Base-by-base conservation (phyloP, 2,797 vertebrate species). In the Columba guinea region DNA sequence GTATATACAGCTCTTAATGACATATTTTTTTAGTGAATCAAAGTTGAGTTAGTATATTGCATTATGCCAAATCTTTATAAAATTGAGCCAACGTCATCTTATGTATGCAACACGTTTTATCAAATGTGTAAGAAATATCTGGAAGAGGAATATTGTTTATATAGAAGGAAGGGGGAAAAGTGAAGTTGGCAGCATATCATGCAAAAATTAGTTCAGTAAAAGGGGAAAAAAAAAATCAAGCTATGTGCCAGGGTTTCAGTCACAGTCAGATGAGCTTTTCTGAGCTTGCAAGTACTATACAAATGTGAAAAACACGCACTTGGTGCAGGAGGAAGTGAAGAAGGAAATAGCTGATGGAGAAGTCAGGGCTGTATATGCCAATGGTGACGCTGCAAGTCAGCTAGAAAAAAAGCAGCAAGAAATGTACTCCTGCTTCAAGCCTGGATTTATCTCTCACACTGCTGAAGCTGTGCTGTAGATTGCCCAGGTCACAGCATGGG, bases 331-430 rank as follows among this genome's bases (percentile, higher is more conserved):
- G 96, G 96, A 97, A 96, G 90, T 51, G 5, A 90, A 96, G 95
- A 87, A 95, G 96, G 95, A 97, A 97, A 97, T 95, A 95, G 92
- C 84, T 94, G 86, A 93, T 94, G 92, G 90, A 96, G 93, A 94
- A 97, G 81, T 93, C 73, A 89, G 62, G 87, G 39, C 71, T 96
- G 84, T 96, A 92, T 95, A 92, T 95, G 96, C 95, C 94, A 97
- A 75, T 10, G 65, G 92, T 97, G 96, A 97, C 90, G 73, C 92
- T 96, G 96, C 95, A 96, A 96, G 71, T 95, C 92, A 94, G 90
- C 76, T 32, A 79, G 87, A 64, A 94, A 91, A 92, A 90, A 93
- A 68, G 27, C 59, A 75, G 58, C 65, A 71, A 95, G 84, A 95
- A 90, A 69, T 90, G 87, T 94, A 91, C 75, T 95, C 39, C 93